Conservation (phyloP, 2,797 vertebrate genomes). For the Phoxinus dragarum region DNA sequence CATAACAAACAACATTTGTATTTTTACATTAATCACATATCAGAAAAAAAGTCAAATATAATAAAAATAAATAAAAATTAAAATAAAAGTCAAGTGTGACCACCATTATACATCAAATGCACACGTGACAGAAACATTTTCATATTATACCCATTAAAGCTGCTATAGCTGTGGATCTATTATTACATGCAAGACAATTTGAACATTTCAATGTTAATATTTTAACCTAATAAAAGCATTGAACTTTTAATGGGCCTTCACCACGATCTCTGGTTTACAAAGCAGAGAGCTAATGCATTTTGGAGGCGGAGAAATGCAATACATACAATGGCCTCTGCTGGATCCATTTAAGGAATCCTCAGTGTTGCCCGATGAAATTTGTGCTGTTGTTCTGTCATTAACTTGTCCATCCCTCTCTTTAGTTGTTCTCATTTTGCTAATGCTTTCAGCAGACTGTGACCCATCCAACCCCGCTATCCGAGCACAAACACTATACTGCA, state of each 20-base stretch:
- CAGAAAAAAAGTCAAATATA: background rate
- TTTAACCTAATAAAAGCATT: conserved; percentile 33
- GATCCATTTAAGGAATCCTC: conserved; percentile 45
- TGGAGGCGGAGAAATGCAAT: conserved; percentile 14
- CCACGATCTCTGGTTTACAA: background rate
- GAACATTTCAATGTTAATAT: background rate
- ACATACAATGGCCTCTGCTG: conserved; percentile 22
- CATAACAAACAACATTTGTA: background rate
- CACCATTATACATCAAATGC: background rate
- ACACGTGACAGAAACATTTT: background rate
- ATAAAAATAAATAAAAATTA: background rate
- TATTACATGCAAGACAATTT: conserved; percentile 7
- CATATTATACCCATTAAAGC: background rate
- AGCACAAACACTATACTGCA: conserved; percentile 37
- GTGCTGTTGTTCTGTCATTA: conserved; percentile 50
- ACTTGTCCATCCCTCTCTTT: conserved; percentile 29
- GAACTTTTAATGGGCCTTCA: conserved; percentile 1
- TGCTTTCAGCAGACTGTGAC: conserved; percentile 44
- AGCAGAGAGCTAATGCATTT: conserved; percentile 40
- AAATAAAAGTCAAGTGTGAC: background rate
- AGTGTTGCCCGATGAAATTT: conserved; percentile 41
- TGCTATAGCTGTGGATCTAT: background rate
- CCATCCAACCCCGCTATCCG: conserved; percentile 25
- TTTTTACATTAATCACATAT: background rate
- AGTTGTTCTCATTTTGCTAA: conserved; percentile 44